phyloP scores from a whole-genome alignment of 1,140 invertebrate genomes.

The Scaptomyza montana region DNA sequence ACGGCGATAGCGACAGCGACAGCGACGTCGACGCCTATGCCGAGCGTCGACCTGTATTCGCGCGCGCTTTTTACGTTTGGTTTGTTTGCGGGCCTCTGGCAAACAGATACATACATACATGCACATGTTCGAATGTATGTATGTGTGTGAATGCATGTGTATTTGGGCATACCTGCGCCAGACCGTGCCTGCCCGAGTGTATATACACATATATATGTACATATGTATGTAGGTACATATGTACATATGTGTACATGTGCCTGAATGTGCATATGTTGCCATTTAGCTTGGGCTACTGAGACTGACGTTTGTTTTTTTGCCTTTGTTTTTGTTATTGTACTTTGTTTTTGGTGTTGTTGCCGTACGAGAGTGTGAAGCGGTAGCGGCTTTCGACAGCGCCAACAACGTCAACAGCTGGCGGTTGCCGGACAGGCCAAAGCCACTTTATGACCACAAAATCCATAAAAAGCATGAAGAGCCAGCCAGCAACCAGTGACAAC shows the following conservation, averaged over 20 bases:
- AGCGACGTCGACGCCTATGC: constrained; percentile 40
- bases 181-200: constrained; percentile 11
- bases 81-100: constrained; percentile 24
- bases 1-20: constrained; percentile 3
- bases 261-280: constrained; percentile 65
- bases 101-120: constrained; percentile 8
- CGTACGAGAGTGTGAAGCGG: constrained; percentile 53
- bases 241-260: constrained; percentile 31
- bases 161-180: constrained; percentile 43
- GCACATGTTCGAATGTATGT: constrained; percentile 5
- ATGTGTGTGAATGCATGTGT: constrained; percentile 21
- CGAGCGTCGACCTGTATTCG: constrained; percentile 80
- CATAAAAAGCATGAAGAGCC: constrained; percentile 75
- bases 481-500: constrained; percentile 34
- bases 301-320: constrained; percentile 41
- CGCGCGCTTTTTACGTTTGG: constrained; percentile 77
- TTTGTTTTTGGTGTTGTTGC: constrained; percentile 41
- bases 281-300: constrained; percentile 56
- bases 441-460: constrained; percentile 75
- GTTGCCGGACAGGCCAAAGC: constrained; percentile 58
- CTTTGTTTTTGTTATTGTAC: constrained; percentile 8
- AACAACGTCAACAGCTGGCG: constrained; percentile 64
- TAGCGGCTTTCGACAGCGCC: constrained; percentile 19
- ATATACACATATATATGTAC: background rate
- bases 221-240: constrained; percentile 24